Conservation (phyloP, 2,113 vertebrate genomes). For the Holacanthus passer region DNA sequence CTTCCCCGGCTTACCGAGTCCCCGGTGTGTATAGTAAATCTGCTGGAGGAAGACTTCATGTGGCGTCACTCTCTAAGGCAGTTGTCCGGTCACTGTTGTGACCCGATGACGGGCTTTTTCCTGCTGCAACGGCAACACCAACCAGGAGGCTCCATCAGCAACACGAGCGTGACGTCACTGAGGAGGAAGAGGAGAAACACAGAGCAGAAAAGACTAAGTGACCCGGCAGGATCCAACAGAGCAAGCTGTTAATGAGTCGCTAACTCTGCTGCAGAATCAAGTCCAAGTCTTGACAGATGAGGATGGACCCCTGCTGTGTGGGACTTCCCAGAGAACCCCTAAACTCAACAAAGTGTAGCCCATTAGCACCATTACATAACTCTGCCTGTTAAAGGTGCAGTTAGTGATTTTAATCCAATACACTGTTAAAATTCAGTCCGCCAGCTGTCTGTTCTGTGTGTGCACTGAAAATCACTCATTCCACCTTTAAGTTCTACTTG, state of each 20-base stretch:
- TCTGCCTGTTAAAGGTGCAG: neutral
- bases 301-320: neutral
- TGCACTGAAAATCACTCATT: too few relatives aligned
- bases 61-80: conserved; percentile 61
- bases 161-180: conserved; percentile 25
- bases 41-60: conserved; percentile 49
- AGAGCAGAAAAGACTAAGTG: conserved; percentile 35
- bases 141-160: conserved; percentile 62
- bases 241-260: conserved; percentile 6
- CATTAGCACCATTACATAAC: conserved; percentile 25
- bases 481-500: conserved; percentile 3
- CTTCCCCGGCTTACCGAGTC: conserved; percentile 65
- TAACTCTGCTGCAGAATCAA: neutral
- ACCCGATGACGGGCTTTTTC: conserved; percentile 65
- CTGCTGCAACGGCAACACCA: conserved; percentile 42
- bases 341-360: neutral
- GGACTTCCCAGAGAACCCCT: neutral
- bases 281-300: neutral
- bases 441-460: too few relatives aligned
- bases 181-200: conserved; percentile 21
- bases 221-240: conserved; percentile 34
- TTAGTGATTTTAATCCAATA: too few relatives aligned
- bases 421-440: too few relatives aligned
- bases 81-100: conserved; percentile 36
- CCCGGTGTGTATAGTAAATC: conserved; percentile 60